phyloP scores from a whole-genome alignment of 2,888 invertebrate species.

The Ectropis crepuscularia region DNA sequence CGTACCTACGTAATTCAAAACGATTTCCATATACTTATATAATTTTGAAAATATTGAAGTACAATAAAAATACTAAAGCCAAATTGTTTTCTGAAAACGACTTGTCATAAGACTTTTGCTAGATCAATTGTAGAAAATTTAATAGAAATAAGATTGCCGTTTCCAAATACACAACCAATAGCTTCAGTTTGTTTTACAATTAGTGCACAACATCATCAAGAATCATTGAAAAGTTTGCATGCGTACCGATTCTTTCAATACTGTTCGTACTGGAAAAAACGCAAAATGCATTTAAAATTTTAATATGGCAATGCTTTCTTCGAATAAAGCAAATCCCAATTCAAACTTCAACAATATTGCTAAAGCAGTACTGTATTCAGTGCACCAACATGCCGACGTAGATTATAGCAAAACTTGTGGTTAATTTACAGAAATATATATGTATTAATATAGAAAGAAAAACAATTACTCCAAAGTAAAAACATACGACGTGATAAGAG shows the following conservation, averaged over 20 bases:
- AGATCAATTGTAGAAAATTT: not conserved
- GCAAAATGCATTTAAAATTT: constrained; percentile 51
- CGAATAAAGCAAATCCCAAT: constrained; percentile 23
- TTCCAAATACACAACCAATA: constrained; percentile 3
- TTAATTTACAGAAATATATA: constrained; percentile 41
- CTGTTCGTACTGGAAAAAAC: constrained; percentile 72
- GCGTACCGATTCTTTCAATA: constrained; percentile 77
- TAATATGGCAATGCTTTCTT: constrained; percentile 40
- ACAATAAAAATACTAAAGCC: constrained; percentile 17
- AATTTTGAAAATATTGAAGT: not conserved
- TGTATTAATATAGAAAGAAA: constrained; percentile 45
- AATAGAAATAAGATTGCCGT: not conserved
- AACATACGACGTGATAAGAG: constrained; percentile 59
- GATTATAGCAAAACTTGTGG: constrained; percentile 57
- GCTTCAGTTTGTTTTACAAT: constrained; percentile 17
- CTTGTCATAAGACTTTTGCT: not conserved
- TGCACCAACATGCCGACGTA: constrained; percentile 76
- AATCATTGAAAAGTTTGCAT: constrained; percentile 55
- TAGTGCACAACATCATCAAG: constrained; percentile 11
- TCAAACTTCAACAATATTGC: constrained; percentile 20
- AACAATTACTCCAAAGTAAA: constrained; percentile 51
- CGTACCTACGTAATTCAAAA: not conserved
- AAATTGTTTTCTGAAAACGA: constrained; percentile 12
- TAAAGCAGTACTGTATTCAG: constrained; percentile 61
- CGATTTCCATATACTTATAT: not conserved